Evolutionary conservation across 2,888 invertebrate species (phyloP).

Genomic region (Linnaemya vulpina): DNA sequence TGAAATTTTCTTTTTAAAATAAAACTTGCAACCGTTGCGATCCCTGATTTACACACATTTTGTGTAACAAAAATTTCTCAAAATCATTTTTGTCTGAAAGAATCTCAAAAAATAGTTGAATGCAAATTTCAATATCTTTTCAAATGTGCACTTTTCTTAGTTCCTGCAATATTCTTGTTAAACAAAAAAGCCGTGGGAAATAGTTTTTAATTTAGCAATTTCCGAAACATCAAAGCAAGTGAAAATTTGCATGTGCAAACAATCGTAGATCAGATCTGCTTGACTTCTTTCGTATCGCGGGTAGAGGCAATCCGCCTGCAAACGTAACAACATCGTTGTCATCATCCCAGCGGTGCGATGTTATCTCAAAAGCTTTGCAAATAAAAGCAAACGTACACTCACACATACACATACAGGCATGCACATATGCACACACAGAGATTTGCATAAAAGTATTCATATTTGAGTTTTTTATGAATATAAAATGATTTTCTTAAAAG

Average conservation of each 20-base stretch:
- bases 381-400: neutral
- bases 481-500: constrained; percentile 44
- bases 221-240: constrained; percentile 23
- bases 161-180: constrained; percentile 4
- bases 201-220: constrained; percentile 4
- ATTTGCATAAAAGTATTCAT: constrained; percentile 44
- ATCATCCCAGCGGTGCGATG: constrained; percentile 56
- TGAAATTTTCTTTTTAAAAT: too few species aligned
- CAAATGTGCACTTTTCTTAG: neutral
- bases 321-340: constrained; percentile 15
- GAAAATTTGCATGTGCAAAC: constrained; percentile 21
- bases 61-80: too few species aligned
- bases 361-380: constrained; percentile 58
- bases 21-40: too few species aligned
- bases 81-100: too few species aligned
- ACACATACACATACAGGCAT: neutral
- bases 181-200: constrained; percentile 52
- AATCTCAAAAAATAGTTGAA: too few species aligned
- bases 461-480: constrained; percentile 52
- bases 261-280: constrained; percentile 46
- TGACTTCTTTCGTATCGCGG: constrained; percentile 51
- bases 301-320: constrained; percentile 16
- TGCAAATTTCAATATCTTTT: too few species aligned
- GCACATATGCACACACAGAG: neutral
- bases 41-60: too few species aligned